phyloP scores from a whole-genome alignment of 2,888 invertebrate species.

The Lasioglossum leucozonium region DNA sequence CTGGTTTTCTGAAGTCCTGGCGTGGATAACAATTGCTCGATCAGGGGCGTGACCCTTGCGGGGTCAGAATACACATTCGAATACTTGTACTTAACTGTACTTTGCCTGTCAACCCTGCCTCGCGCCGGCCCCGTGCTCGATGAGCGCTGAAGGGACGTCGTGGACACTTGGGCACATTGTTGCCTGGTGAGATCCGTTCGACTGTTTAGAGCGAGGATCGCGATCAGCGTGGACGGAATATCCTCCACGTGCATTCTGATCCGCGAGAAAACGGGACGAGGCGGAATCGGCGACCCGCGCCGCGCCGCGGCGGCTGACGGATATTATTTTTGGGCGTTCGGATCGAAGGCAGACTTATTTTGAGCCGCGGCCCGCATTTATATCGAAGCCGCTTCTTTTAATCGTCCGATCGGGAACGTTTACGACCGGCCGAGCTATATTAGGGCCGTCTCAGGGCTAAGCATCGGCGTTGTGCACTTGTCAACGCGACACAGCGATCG shows the following conservation, averaged over 20 bases:
- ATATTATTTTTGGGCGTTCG: constrained; percentile 65
- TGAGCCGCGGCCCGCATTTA: constrained; percentile 46
- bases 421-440: constrained; percentile 20
- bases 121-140: too few relatives aligned
- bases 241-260: background rate
- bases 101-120: too few relatives aligned
- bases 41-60: too few relatives aligned
- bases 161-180: too few relatives aligned
- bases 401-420: constrained; percentile 50
- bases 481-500: background rate
- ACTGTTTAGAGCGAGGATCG: background rate
- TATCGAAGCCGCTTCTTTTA: constrained; percentile 58
- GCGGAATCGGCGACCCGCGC: constrained; percentile 1
- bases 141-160: too few relatives aligned
- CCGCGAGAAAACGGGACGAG: background rate
- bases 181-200: too few relatives aligned
- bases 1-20: too few relatives aligned
- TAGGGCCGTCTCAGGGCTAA: background rate
- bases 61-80: too few relatives aligned
- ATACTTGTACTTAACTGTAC: too few relatives aligned
- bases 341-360: constrained; percentile 69
- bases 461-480: background rate
- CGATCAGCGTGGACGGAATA: background rate
- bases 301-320: constrained; percentile 33
- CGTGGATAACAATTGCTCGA: too few relatives aligned